Conservation (phyloP, 64 coral and sea anemone genomes). For the Stylophora pistillata region DNA sequence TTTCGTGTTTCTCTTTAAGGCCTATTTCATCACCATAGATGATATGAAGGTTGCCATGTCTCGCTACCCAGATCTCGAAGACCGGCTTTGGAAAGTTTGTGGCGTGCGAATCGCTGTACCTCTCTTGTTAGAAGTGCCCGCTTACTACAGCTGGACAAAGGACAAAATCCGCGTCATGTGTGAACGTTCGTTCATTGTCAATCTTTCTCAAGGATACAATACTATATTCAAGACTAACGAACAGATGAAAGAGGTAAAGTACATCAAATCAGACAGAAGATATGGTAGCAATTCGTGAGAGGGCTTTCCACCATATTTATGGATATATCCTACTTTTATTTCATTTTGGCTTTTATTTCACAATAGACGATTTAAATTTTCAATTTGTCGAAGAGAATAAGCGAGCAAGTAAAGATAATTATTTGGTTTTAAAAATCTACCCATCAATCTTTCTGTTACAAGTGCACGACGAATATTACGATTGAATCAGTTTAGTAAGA, state of each 20-base stretch:
- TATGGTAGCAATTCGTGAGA: too few species aligned
- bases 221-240: conserved; percentile 37
- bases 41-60: conserved; percentile 70
- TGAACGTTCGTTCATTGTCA: conserved; percentile 77
- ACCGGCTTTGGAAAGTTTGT: conserved; percentile 91
- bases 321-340: too few species aligned
- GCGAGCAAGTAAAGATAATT: too few species aligned
- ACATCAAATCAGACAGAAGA: background rate
- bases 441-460: too few species aligned
- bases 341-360: too few species aligned
- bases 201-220: conserved; percentile 46
- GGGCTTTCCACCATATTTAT: too few species aligned
- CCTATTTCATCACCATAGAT: conserved; percentile 74
- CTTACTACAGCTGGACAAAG: conserved; percentile 91
- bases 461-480: too few species aligned
- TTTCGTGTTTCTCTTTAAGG: conserved; percentile 38
- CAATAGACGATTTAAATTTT: too few species aligned
- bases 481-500: too few species aligned
- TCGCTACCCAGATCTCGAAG: conserved; percentile 50
- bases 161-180: conserved; percentile 93
- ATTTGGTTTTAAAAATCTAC: too few species aligned
- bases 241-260: conserved; percentile 72
- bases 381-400: too few species aligned
- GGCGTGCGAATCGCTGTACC: conserved; percentile 91
- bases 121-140: conserved; percentile 77